A percentile compares a stretch with the other conserved stretches of the same genome.
These are phyloP conservation scores for Neocrepidodera transversa DNA, from an alignment of 2,888 invertebrate genomes.

Conservation along the genomic window DNA sequence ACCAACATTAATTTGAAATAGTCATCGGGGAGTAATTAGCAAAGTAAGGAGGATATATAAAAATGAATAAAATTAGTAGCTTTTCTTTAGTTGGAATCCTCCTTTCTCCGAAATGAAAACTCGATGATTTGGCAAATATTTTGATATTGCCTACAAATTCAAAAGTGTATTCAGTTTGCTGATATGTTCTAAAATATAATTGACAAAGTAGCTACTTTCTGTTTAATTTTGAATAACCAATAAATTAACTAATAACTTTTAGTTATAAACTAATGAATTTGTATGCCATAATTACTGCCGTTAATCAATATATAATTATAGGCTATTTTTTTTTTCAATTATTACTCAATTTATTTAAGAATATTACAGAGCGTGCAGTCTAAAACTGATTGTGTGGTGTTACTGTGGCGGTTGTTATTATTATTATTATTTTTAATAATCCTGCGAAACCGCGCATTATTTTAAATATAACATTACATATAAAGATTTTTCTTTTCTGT, in stretches of 20 bases:
- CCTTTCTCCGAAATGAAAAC: not conserved
- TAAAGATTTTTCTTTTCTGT: conserved; percentile 54
- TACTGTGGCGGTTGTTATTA: conserved; percentile 39
- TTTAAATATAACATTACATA: conserved; percentile 56
- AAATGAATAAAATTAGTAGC: not conserved
- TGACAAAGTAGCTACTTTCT: conserved; percentile 2
- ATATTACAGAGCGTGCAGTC: conserved; percentile 62
- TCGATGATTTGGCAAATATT: conserved; percentile 21
- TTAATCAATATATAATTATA: conserved; percentile 40
- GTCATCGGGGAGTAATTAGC: not conserved
- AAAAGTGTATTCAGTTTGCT: not conserved
- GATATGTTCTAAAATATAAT: conserved; percentile 26
- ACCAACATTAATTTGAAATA: conserved; percentile 41
- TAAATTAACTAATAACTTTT: too few species aligned
- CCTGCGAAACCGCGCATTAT: conserved; percentile 40
- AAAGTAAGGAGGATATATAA: not conserved
- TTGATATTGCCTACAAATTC: conserved; percentile 12
- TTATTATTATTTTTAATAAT: too few species aligned
- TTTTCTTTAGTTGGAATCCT: not conserved
- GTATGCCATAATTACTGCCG: conserved; percentile 14
- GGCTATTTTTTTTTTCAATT: conserved; percentile 57
- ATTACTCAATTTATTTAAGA: conserved; percentile 61
- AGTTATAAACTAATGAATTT: conserved; percentile 9
- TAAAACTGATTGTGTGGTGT: conserved; percentile 63
- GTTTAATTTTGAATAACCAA: too few species aligned